These are phyloP conservation scores for Sphenodon punctatus DNA, from an alignment of 2,797 vertebrate species.

Conservation along the genomic window DNA sequence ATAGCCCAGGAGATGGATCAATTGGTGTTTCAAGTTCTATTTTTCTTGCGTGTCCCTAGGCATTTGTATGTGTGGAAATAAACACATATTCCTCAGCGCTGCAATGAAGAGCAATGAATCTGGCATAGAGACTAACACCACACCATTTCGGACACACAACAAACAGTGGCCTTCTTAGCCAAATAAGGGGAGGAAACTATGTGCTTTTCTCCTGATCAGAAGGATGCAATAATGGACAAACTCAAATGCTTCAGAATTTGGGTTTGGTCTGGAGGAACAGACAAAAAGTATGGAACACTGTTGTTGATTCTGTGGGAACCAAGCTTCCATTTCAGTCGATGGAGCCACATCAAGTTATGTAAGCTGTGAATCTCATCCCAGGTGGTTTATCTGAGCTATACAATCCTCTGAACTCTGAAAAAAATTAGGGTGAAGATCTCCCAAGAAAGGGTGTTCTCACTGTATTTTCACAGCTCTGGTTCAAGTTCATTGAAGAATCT, in stretches of 20 bases:
- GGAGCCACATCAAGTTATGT: constrained; percentile 31
- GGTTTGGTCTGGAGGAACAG: constrained; percentile 56
- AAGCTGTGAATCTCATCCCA: background rate
- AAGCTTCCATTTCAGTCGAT: background rate
- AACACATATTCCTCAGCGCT: background rate
- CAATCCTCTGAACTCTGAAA: background rate
- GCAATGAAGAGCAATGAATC: constrained; percentile 41
- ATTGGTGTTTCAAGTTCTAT: background rate
- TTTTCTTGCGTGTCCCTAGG: background rate
- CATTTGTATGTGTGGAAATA: background rate
- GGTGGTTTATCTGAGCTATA: constrained; percentile 22
- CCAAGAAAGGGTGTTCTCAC: background rate
- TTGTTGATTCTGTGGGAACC: constrained; percentile 62
- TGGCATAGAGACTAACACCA: constrained; percentile 42
- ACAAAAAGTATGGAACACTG: constrained; percentile 45
- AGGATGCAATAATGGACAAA: constrained; percentile 45
- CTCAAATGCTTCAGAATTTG: constrained; percentile 29
- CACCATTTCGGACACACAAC: constrained; percentile 22
- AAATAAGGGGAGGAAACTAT: constrained; percentile 30
- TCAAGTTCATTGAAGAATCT: background rate
- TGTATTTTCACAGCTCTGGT: background rate
- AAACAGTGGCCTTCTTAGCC: constrained; percentile 29
- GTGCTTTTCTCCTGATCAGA: constrained; percentile 23
- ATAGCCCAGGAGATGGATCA: background rate
- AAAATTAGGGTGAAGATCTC: constrained; percentile 29